These are phyloP conservation scores for Danio tinwini DNA, from an alignment of 2,797 vertebrate species.

Conservation along the genomic window DNA sequence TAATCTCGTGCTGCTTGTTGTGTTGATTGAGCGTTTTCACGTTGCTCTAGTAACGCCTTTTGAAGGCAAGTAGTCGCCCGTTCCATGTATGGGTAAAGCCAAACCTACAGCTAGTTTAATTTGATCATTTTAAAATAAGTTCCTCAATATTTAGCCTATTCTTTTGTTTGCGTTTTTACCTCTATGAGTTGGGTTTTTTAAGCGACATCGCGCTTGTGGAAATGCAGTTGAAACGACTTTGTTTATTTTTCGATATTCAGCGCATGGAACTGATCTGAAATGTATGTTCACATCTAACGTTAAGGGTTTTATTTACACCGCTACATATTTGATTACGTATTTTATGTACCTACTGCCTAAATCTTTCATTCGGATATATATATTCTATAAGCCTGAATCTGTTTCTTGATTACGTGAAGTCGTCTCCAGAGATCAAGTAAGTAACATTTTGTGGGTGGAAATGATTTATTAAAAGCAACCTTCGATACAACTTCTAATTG, in stretches of 20 bases:
- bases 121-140: neutral
- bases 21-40: constrained; percentile 15
- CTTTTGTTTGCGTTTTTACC: neutral
- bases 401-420: neutral
- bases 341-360: neutral
- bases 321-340: neutral
- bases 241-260: neutral
- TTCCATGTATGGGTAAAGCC: neutral
- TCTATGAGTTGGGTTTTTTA: neutral
- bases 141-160: neutral
- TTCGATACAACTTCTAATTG: neutral
- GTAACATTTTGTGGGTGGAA: neutral
- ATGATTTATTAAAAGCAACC: neutral
- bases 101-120: neutral
- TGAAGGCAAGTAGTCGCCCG: neutral
- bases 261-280: neutral
- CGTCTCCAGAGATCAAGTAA: constrained; percentile 11
- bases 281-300: neutral
- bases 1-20: neutral
- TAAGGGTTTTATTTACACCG: neutral
- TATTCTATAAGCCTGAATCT: neutral
- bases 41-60: constrained; percentile 37
- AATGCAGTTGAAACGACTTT: neutral
- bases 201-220: neutral
- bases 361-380: neutral